A percentile compares a stretch with the other conserved stretches of the same genome.
Evolutionary conservation across 2,797 vertebrate genomes (phyloP).

Genomic region (Siniperca scherzeri): DNA sequence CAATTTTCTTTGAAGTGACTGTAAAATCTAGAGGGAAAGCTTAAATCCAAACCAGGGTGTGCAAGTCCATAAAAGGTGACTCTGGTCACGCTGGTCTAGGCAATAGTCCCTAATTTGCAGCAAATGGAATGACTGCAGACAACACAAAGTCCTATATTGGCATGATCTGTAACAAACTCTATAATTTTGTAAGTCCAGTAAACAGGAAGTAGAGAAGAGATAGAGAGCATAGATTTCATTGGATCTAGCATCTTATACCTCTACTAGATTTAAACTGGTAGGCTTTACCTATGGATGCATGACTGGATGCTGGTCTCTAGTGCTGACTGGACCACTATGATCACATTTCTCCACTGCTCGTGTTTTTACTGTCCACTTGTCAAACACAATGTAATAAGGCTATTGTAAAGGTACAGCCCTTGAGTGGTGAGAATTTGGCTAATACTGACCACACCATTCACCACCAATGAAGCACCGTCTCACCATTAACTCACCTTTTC

Average conservation of each 20-base stretch:
- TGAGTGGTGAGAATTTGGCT: background rate
- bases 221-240: background rate
- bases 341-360: background rate
- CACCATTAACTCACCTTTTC: background rate
- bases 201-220: background rate
- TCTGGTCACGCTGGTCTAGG: slow-evolving; percentile 28
- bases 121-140: slow-evolving; percentile 26
- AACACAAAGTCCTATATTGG: slow-evolving; percentile 20
- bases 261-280: slow-evolving; percentile 9
- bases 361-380: slow-evolving; percentile 25
- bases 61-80: slow-evolving; percentile 65
- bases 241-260: background rate
- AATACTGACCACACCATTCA: background rate
- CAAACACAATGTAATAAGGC: background rate
- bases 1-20: slow-evolving; percentile 56
- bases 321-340: background rate
- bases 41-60: slow-evolving; percentile 38
- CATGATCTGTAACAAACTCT: background rate
- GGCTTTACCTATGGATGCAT: background rate
- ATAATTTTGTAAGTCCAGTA: background rate
- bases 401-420: background rate
- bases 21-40: slow-evolving; percentile 45
- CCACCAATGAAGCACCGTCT: background rate
- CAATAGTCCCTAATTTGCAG: slow-evolving; percentile 33
- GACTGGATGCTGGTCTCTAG: background rate